Evolutionary conservation across 2,113 vertebrate genomes (phyloP).

Genomic region (Melospiza melodia): DNA sequence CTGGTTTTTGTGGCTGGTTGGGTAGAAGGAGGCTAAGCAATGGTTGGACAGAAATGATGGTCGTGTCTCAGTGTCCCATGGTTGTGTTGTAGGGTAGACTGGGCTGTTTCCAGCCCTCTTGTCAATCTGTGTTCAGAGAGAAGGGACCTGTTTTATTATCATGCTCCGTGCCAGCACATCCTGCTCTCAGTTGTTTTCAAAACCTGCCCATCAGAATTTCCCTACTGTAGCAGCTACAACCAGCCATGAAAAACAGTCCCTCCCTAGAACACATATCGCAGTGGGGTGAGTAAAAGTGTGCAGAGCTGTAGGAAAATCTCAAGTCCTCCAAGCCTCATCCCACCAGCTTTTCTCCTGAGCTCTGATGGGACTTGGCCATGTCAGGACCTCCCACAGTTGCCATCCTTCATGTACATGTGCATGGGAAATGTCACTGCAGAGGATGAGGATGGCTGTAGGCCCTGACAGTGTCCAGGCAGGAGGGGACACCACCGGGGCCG

Average conservation of each 20-base stretch:
- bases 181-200: background rate
- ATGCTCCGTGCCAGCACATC: background rate
- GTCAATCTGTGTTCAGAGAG: background rate
- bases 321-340: background rate
- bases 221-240: background rate
- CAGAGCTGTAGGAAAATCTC: background rate
- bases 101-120: background rate
- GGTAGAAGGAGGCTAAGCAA: background rate
- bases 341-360: background rate
- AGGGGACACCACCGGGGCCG: background rate
- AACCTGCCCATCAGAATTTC: background rate
- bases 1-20: background rate
- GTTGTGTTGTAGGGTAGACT: background rate
- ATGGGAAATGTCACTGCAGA: background rate
- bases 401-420: accelerated
- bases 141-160: background rate
- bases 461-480: background rate
- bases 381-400: background rate
- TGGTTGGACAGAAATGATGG: background rate
- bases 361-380: background rate
- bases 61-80: background rate
- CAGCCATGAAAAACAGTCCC: background rate
- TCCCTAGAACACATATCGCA: accelerated
- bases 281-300: background rate
- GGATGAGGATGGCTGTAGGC: background rate